phyloP scores from a whole-genome alignment of 2,113 vertebrate species.

The Lepus europaeus region DNA sequence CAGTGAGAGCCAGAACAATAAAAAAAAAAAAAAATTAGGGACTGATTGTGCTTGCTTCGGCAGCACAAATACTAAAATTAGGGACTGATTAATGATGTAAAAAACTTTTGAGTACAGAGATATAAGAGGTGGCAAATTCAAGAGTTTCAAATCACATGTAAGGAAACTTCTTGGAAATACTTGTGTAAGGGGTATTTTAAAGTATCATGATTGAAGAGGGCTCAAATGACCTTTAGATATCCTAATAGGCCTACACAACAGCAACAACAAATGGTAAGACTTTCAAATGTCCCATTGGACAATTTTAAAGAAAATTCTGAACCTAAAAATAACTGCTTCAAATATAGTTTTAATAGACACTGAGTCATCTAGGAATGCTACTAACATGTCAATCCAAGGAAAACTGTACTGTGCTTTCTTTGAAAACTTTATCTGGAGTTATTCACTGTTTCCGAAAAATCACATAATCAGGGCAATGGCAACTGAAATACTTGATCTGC shows the following conservation, averaged over 20 bases:
- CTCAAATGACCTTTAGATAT: not conserved
- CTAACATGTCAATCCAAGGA: not conserved
- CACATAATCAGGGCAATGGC: not conserved
- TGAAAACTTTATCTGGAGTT: not conserved
- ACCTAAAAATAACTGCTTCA: slow-evolving; percentile 47
- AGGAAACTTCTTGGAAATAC: not conserved
- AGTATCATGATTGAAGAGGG: not conserved
- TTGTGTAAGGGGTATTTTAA: not conserved
- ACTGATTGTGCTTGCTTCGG: no score
- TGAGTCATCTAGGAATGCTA: not conserved
- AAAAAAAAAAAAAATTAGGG: not conserved
- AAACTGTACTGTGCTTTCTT: not conserved
- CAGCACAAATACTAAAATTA: not conserved
- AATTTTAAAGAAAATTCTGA: not conserved
- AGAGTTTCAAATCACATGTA: not conserved
- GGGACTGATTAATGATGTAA: not conserved
- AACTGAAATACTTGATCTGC: not conserved
- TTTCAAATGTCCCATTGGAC: not conserved
- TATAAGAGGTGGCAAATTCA: not conserved
- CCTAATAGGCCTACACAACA: not conserved
- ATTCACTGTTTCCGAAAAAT: not conserved
- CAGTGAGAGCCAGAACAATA: not conserved
- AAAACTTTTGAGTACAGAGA: not conserved
- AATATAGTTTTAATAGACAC: not conserved
- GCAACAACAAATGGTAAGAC: not conserved